Evolutionary conservation across 2,888 invertebrate species (phyloP).

Genomic region (Kryphioiulus occultus): DNA sequence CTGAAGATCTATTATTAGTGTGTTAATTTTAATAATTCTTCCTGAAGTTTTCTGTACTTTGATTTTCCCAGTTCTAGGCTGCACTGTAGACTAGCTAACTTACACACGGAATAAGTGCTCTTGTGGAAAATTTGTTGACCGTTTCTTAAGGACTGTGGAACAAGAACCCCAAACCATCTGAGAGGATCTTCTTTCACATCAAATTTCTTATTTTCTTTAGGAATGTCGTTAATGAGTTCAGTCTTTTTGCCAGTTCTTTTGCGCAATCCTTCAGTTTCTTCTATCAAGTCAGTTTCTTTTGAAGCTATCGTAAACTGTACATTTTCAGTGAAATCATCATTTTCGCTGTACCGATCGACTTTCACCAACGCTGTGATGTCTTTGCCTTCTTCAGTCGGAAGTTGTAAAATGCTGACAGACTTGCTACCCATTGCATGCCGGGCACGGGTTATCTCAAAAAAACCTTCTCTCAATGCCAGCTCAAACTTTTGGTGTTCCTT

Average conservation of each 20-base stretch:
- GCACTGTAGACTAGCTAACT: slow-evolving; percentile 50
- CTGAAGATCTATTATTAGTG: background rate
- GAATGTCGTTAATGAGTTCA: background rate
- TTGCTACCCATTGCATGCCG: slow-evolving; percentile 52
- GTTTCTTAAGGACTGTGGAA: slow-evolving; percentile 49
- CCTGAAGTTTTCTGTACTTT: slow-evolving; percentile 24
- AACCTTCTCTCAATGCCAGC: slow-evolving; percentile 50
- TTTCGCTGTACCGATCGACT: slow-evolving; percentile 38
- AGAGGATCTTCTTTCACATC: slow-evolving; percentile 49
- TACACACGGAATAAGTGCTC: slow-evolving; percentile 39
- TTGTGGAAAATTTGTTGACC: slow-evolving; percentile 49
- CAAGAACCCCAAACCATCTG: slow-evolving; percentile 54
- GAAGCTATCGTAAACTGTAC: background rate
- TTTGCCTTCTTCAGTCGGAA: slow-evolving; percentile 49
- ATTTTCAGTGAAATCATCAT: background rate
- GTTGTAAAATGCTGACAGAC: slow-evolving; percentile 51
- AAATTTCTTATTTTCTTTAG: slow-evolving; percentile 10
- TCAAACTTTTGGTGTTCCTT: slow-evolving; percentile 49
- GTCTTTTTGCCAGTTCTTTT: slow-evolving; percentile 29
- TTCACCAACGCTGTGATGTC: slow-evolving; percentile 43
- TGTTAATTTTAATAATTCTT: background rate
- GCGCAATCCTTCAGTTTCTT: background rate
- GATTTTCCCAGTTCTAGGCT: slow-evolving; percentile 39
- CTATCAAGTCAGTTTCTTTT: background rate
- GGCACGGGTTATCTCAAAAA: slow-evolving; percentile 51